phyloP scores from a whole-genome alignment of 2,113 vertebrate species.

The Notiomystis cincta region DNA sequence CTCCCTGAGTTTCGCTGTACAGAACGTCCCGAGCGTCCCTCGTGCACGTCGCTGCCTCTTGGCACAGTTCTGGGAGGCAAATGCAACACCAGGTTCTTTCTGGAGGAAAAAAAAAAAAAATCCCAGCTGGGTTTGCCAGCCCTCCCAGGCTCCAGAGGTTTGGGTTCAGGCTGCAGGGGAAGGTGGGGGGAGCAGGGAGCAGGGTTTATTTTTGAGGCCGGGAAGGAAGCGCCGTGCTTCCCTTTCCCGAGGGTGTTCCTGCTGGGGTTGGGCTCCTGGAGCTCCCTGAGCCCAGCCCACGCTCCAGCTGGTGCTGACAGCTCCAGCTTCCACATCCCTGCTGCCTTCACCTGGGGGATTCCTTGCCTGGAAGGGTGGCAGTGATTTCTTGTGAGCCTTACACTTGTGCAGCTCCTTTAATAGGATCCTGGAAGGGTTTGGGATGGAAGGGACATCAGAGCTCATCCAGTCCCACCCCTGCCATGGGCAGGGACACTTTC shows the following conservation, averaged over 20 bases:
- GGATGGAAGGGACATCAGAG: neutral
- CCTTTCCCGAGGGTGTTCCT: neutral
- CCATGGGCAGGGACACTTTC: neutral
- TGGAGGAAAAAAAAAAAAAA: neutral
- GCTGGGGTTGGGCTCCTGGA: neutral
- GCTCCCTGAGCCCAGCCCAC: neutral
- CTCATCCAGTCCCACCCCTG: neutral
- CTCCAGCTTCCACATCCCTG: neutral
- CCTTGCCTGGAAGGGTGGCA: neutral
- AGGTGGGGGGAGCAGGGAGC: neutral
- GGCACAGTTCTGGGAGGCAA: neutral
- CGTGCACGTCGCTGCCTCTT: neutral
- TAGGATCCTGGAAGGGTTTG: neutral
- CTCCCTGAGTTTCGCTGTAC: neutral
- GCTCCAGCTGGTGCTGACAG: neutral
- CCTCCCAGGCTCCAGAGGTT: neutral
- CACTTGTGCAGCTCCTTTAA: accelerated
- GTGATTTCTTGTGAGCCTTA: neutral
- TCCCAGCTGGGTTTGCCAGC: neutral
- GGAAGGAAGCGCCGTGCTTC: neutral
- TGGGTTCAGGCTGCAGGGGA: neutral
- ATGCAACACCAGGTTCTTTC: neutral
- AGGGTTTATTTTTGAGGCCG: neutral
- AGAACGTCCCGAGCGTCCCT: neutral
- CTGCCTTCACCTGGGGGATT: neutral